Percentiles rank a stretch among this genome's conserved stretches.
Evolutionary conservation across 2,888 invertebrate species (phyloP).

Genomic region (Coelogynopora nodosa): DNA sequence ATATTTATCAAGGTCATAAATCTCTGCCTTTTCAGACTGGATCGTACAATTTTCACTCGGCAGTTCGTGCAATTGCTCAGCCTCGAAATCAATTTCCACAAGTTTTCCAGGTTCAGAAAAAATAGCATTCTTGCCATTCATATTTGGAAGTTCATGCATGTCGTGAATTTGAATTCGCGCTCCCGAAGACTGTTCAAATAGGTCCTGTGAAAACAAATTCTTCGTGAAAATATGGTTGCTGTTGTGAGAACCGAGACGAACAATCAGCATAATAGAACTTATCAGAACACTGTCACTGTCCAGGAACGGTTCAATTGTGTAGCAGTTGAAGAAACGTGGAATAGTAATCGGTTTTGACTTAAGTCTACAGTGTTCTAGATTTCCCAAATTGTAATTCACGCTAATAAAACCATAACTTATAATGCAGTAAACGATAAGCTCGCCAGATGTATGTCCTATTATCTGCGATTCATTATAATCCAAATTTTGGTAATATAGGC

Average conservation of each 20-base stretch:
- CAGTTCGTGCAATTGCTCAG: neutral
- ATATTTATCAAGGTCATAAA: neutral
- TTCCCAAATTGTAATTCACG: neutral
- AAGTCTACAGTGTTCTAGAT: neutral
- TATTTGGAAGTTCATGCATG: neutral
- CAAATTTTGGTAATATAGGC: neutral
- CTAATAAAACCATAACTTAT: neutral
- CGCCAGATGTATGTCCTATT: neutral
- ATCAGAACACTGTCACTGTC: neutral
- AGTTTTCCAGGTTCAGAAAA: neutral
- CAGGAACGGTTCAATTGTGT: neutral
- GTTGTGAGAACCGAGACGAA: neutral
- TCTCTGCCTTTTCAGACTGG: neutral
- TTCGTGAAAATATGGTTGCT: neutral
- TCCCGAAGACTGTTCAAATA: neutral
- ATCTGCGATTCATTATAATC: neutral
- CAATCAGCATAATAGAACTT: neutral
- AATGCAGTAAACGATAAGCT: neutral
- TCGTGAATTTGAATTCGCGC: neutral
- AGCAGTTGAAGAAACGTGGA: neutral
- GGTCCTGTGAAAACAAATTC: neutral
- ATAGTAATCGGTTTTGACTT: neutral
- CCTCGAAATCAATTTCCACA: neutral
- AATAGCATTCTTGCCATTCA: neutral
- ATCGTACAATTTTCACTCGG: neutral